These are phyloP conservation scores for Amazona ochrocephala DNA, from an alignment of 2,797 vertebrate species.

Conservation along the genomic window DNA sequence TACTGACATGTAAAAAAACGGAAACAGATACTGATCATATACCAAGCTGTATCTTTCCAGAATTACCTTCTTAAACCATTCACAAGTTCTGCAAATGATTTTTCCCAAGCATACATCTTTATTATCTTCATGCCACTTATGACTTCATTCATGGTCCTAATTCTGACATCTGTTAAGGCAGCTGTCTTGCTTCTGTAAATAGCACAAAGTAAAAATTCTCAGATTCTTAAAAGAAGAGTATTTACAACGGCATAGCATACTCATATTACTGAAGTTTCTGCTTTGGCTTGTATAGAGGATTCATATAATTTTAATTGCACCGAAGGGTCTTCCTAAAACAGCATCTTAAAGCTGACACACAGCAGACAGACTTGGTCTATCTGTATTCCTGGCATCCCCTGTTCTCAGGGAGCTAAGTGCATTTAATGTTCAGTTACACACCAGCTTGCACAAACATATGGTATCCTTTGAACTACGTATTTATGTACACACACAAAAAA, in stretches of 20 bases:
- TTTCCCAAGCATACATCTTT: slow-evolving; percentile 98
- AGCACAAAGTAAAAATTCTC: slow-evolving; percentile 16
- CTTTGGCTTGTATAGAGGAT: not conserved
- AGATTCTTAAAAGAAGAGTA: not conserved
- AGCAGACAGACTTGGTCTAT: not conserved
- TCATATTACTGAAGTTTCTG: not conserved
- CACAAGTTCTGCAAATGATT: slow-evolving; percentile 87
- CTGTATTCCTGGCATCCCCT: not conserved
- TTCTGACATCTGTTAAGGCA: slow-evolving; percentile 86
- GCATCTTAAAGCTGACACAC: not conserved
- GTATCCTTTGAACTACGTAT: not conserved
- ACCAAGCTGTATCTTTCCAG: not conserved
- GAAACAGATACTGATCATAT: not conserved
- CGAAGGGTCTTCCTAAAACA: not conserved
- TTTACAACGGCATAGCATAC: not conserved
- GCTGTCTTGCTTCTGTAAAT: slow-evolving; percentile 87
- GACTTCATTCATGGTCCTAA: slow-evolving; percentile 96
- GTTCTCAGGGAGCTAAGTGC: not conserved
- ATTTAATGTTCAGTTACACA: not conserved
- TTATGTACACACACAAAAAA: not conserved
- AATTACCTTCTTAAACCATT: slow-evolving; percentile 87
- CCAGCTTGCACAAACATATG: not conserved
- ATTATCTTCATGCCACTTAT: slow-evolving; percentile 95
- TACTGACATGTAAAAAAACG: not conserved
- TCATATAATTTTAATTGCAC: not conserved